Percentiles rank a stretch among this genome's conserved stretches.
phyloP scores from a whole-genome alignment of 2,888 invertebrate species.

The Andrena flavipes region DNA sequence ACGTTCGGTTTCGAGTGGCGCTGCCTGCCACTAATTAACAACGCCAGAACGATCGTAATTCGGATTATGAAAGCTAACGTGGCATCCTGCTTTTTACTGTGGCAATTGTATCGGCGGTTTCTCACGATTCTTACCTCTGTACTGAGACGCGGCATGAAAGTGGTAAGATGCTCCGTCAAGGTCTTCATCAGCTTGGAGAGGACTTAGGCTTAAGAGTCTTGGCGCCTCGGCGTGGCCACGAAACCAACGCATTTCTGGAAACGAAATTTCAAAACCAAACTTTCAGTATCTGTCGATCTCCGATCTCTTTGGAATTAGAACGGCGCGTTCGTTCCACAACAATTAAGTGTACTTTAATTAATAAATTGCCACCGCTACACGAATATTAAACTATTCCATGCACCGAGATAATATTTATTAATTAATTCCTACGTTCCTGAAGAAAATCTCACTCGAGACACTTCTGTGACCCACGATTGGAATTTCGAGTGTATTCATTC shows the following conservation, averaged over 20 bases:
- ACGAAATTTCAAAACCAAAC: conserved; percentile 37
- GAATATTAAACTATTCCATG: too few species aligned
- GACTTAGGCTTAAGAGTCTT: conserved; percentile 89
- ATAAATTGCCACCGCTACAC: too few species aligned
- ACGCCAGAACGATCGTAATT: conserved; percentile 33
- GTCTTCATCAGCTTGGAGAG: conserved; percentile 85
- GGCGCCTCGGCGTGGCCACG: conserved; percentile 88
- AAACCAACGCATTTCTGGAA: conserved; percentile 89
- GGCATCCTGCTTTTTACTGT: conserved; percentile 39
- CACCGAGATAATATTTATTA: too few species aligned
- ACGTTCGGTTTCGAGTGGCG: conserved; percentile 11
- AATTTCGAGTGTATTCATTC: too few species aligned
- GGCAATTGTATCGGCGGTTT: conserved; percentile 49
- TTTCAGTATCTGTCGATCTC: background rate
- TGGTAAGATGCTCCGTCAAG: conserved; percentile 80
- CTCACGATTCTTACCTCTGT: conserved; percentile 84
- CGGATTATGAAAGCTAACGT: conserved; percentile 55
- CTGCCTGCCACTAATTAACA: conserved; percentile 30
- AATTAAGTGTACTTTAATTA: background rate
- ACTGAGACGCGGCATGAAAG: conserved; percentile 78
- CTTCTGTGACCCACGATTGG: too few species aligned
- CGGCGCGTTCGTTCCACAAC: too few species aligned
- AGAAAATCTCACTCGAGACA: too few species aligned
- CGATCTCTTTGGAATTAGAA: too few species aligned
- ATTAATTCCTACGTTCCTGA: too few species aligned